Evolutionary conservation across 2,113 vertebrate species (phyloP).

Genomic region (Elgaria multicarinata): DNA sequence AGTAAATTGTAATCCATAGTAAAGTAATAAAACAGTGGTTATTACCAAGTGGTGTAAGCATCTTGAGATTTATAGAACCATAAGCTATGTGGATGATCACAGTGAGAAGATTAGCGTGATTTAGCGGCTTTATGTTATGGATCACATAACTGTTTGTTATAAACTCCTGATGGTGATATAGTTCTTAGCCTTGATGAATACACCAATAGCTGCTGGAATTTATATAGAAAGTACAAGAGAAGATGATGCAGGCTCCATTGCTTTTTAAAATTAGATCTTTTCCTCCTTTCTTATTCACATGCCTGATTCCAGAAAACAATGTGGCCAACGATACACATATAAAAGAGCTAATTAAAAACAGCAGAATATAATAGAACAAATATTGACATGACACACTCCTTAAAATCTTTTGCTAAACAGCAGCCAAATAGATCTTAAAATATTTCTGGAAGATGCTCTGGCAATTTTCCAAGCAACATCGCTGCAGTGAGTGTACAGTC

Average conservation of each 20-base stretch:
- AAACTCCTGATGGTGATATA: neutral
- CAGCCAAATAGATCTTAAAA: neutral
- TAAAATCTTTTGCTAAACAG: neutral
- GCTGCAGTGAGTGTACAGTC: neutral
- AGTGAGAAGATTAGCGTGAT: neutral
- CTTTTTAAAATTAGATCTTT: neutral
- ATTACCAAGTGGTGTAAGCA: conserved; percentile 17
- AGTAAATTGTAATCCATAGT: conserved; percentile 13
- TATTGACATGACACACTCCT: neutral
- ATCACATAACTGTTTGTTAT: conserved; percentile 18
- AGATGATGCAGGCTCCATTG: neutral
- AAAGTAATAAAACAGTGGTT: conserved; percentile 12
- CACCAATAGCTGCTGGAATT: neutral
- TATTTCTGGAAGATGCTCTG: neutral
- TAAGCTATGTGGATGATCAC: conserved; percentile 11
- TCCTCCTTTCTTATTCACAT: neutral
- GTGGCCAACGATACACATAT: no score
- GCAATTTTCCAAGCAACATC: neutral
- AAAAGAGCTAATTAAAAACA: neutral
- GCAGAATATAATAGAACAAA: neutral
- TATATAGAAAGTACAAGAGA: neutral
- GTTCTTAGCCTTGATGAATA: neutral
- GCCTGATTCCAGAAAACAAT: no score
- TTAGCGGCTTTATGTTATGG: conserved; percentile 24
- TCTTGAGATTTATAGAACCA: conserved; percentile 21